These are phyloP conservation scores for Conomelus anceps DNA, from an alignment of 2,888 invertebrate species.

Conservation along the genomic window DNA sequence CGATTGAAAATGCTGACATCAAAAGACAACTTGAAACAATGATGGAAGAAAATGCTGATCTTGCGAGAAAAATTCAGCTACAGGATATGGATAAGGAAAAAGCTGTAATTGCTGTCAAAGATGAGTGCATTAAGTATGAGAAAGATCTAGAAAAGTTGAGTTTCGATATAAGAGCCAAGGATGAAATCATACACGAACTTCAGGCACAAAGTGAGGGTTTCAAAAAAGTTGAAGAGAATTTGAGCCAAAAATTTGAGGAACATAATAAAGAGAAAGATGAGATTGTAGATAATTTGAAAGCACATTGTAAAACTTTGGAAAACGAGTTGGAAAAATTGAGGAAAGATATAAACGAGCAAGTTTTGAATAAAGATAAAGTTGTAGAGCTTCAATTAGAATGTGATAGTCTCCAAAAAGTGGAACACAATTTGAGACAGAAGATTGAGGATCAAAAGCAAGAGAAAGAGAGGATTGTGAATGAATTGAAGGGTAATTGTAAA, in stretches of 20 bases:
- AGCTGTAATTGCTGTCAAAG: not conserved
- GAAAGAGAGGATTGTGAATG: constrained; percentile 16
- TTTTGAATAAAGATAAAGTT: not conserved
- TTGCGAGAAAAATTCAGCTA: constrained; percentile 11
- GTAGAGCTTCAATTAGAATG: too few relatives aligned
- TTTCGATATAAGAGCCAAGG: not conserved
- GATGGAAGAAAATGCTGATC: constrained; percentile 15
- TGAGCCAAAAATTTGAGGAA: too few relatives aligned
- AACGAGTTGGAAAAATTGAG: not conserved
- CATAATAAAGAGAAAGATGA: too few relatives aligned
- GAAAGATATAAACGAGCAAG: constrained; percentile 2
- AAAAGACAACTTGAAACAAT: not conserved
- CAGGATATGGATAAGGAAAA: constrained; percentile 16
- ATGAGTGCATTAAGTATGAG: not conserved
- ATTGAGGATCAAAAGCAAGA: constrained; percentile 28
- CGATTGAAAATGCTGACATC: not conserved
- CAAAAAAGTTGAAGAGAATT: not conserved
- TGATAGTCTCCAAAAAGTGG: too few relatives aligned
- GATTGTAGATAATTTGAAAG: too few relatives aligned
- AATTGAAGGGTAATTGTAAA: constrained; percentile 12
- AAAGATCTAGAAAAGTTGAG: not conserved
- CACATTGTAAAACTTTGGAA: too few relatives aligned
- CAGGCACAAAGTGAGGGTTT: not conserved
- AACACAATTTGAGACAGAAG: constrained; percentile 10
- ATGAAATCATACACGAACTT: not conserved